phyloP scores from a whole-genome alignment of 2,113 vertebrate species.

The Microcebus lehilahytsara region DNA sequence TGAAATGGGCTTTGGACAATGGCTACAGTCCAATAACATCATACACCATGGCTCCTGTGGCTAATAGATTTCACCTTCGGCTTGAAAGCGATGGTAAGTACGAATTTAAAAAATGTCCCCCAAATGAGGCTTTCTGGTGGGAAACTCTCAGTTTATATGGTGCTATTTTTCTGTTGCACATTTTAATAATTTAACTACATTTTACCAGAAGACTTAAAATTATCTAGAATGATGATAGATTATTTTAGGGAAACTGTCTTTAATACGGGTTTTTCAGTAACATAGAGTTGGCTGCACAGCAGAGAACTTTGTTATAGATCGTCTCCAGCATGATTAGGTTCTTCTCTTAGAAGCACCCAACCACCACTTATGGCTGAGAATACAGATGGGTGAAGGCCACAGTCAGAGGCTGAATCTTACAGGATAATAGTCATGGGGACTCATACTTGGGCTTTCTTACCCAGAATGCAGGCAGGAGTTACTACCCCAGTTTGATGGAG shows the following conservation, averaged over 20 bases:
- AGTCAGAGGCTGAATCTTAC: neutral
- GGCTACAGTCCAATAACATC: slow-evolving; percentile 89
- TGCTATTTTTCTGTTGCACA: slow-evolving; percentile 25
- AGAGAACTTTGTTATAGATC: neutral
- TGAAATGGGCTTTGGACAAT: slow-evolving; percentile 91
- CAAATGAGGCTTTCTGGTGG: neutral
- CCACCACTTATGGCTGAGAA: neutral
- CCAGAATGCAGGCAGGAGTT: neutral
- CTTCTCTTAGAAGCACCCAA: neutral
- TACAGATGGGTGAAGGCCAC: neutral
- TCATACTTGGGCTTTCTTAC: neutral
- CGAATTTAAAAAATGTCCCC: neutral
- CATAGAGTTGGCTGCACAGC: neutral
- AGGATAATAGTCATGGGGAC: neutral
- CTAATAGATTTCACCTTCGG: slow-evolving; percentile 92
- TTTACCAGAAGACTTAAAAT: neutral
- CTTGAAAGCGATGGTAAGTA: slow-evolving; percentile 91
- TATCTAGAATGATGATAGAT: neutral
- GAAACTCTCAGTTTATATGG: neutral
- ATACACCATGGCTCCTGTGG: slow-evolving; percentile 92
- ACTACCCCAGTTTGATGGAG: neutral
- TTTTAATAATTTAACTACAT: neutral
- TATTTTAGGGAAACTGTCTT: neutral
- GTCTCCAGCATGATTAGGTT: neutral
- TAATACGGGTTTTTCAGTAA: neutral